Evolutionary conservation across 2,797 vertebrate genomes (phyloP).

Genomic region (Gephyroberyx darwinii): DNA sequence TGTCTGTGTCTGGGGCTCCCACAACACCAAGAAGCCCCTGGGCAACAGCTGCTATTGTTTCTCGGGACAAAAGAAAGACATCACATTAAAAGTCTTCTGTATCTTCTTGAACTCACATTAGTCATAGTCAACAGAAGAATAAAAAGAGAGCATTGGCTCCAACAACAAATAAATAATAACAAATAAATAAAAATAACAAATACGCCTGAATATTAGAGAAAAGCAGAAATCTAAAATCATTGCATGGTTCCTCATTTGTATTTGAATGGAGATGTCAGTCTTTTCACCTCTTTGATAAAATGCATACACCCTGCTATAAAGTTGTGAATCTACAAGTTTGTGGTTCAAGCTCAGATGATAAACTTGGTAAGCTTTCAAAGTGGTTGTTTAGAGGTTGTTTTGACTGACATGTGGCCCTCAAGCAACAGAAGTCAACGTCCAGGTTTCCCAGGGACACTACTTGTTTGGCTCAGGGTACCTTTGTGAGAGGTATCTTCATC

Average conservation of each 20-base stretch:
- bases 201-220: constrained; percentile 50
- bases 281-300: not conserved
- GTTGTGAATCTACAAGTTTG: constrained; percentile 76
- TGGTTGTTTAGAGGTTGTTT: constrained; percentile 75
- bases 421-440: constrained; percentile 71
- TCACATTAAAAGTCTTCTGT: constrained; percentile 76
- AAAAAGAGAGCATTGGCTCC: constrained; percentile 56
- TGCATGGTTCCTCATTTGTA: constrained; percentile 52
- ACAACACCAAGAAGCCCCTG: constrained; percentile 68
- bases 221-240: constrained; percentile 52
- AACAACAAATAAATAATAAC: constrained; percentile 62
- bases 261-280: constrained; percentile 46
- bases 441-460: constrained; percentile 75
- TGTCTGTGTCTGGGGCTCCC: constrained; percentile 65
- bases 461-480: constrained; percentile 79
- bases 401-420: constrained; percentile 79
- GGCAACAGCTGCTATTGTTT: constrained; percentile 78
- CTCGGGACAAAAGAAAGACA: constrained; percentile 78
- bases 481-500: constrained; percentile 81
- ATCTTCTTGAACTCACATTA: constrained; percentile 77
- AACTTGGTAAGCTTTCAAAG: constrained; percentile 72
- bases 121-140: constrained; percentile 75
- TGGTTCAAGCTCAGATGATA: constrained; percentile 59
- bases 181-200: constrained; percentile 49
- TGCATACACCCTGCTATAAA: constrained; percentile 64